Base-by-base conservation (phyloP, 2,888 invertebrate genomes). In the Furcula furcula region DNA sequence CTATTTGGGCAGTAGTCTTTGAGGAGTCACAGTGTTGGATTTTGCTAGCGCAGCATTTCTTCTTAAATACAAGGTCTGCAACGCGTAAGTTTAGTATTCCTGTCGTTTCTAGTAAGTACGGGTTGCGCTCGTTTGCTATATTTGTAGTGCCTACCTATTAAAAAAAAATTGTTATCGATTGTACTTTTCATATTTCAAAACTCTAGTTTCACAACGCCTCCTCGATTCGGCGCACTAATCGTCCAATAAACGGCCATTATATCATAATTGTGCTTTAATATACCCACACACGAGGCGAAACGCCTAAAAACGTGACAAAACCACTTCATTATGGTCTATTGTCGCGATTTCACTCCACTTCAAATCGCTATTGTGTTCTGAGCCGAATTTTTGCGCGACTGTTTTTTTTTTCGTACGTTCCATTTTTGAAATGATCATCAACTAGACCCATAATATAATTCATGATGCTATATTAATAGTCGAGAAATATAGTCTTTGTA, bases 191-290 rank as follows among this genome's bases (percentile, higher is more conserved):
- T 51, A 52, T 65, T 58, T 52, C 56, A 52, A 58, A 65, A 61
- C 40, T 48, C 47, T 46, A 61, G 62, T 74, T 72, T 71, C 72
- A 51, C 55, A 69, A 55, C 50, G 51, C 49, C 55, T 57, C 42
- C 42, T 43, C 44, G 44, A 55, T 47, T 57, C 55, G 55, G 47
- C 55, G 44, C 62, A 57, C 76, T 83, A 85, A 86, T 84, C 75
- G 83, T 65, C 65, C 76, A 66, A 78, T 82, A 82, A 84, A 72
- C 75, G 76, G 56, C 76, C 72, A 76, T 84, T 80, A 77, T 70
- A 73, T 68, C 75, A 68, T 86, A 86, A 85, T 86, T 78, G 83
- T 71, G 50, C 66, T 74, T 76, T 82, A 85, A 86, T 82, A 77
- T 72, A 75, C 76, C 74, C 75, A 78, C 78, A 78, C 78, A 68